Evolutionary conservation across 2,888 invertebrate species (phyloP), one percentile per base, ranked within the genome.

Genomic region (Xanthia icteritia): DNA sequence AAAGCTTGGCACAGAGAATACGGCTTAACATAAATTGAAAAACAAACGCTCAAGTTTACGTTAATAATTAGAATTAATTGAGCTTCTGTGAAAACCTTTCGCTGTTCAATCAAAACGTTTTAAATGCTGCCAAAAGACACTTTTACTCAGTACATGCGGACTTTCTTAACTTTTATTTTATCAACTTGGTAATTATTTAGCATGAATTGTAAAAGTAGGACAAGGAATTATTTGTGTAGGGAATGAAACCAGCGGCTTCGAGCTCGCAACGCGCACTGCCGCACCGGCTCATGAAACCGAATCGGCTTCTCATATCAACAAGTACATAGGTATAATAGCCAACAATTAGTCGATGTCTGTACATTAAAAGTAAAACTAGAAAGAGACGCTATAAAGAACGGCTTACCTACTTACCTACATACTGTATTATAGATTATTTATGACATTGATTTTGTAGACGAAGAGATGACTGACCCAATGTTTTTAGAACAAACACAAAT

Each of bases 221-320:
- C 74, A 77, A 63, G 54, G 70, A 65, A 70, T 23, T 64, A 39
- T 76, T 56, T 73, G 48, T 72, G 51, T 82, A 61, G 17, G 68
- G 61, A 76, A 63, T 27, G 68, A 76, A 80, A 80, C 83, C 76
- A 80, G 73, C 82, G 74, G 76, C 68, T 70, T 73, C 65, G 85
- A 88, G 81, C 84, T 87, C 90, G 84, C 88, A 86, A 51, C 90
- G 92, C 90, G 88, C 63, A 94, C 94, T 94, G 93, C 92, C 80
- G 93, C 69, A 75, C 82, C 86, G 80, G 74, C 74, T 78, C 83
- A 67, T 77, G 76, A 82, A 82, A 84, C 86, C 83, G 78, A 86
- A 85, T 81, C 82, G 86, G 85, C 79, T 87, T 88, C 86, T 71
- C 66, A 77, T 87, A 86, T 89, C 88, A 91, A 89, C 90, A 88